Conservation (phyloP, 1,140 invertebrate genomes). For the Muscidifurax raptorellus region DNA sequence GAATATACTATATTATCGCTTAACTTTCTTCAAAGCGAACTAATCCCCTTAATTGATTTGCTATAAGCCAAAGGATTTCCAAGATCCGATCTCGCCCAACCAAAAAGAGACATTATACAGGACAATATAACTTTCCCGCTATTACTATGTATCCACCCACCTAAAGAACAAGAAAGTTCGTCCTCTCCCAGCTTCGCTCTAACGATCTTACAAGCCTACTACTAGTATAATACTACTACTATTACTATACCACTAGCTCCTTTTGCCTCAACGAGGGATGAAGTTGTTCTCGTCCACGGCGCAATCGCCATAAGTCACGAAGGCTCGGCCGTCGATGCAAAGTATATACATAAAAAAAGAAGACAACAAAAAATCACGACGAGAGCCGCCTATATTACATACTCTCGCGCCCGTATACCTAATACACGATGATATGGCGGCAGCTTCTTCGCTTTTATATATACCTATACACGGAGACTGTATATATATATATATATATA, state of each 20-base stretch:
- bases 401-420: neutral
- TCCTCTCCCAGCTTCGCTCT: neutral
- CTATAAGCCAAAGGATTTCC: no score
- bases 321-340: slow-evolving; percentile 11
- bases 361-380: neutral
- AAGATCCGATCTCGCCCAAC: no score
- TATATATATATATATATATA: no score
- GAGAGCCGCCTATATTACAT: slow-evolving; percentile 14
- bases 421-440: neutral
- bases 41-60: no score
- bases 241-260: no score
- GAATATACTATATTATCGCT: slow-evolving; percentile 24
- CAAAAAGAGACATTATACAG: no score
- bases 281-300: slow-evolving; percentile 35
- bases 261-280: slow-evolving; percentile 27
- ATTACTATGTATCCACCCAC: neutral
- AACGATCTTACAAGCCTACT: slow-evolving; percentile 42
- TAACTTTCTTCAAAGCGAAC: neutral
- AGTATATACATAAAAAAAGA: slow-evolving; percentile 12
- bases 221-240: neutral
- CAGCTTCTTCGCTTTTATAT: slow-evolving; percentile 1
- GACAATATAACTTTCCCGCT: no score
- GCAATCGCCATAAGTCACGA: slow-evolving; percentile 50
- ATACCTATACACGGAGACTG: neutral
- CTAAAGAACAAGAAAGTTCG: neutral